These are phyloP conservation scores for Liolophura sinensis DNA, from an alignment of 1,140 invertebrate genomes.

Conservation along the genomic window DNA sequence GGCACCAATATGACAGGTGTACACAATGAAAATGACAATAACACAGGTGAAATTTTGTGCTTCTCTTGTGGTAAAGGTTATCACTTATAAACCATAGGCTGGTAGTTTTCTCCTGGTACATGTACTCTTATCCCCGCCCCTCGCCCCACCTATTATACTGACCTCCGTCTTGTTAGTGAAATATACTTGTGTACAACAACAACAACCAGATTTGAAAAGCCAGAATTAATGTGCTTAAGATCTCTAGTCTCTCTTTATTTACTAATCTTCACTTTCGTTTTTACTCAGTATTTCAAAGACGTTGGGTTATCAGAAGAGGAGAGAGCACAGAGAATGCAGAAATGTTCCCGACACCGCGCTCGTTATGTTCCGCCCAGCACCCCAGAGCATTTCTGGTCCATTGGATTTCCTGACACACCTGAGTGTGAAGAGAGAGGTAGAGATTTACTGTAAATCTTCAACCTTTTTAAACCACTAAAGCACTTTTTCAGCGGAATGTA, in stretches of 20 bases:
- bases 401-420: constrained; percentile 55
- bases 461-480: no score
- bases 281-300: constrained; percentile 47
- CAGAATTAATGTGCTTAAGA: no score
- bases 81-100: no score
- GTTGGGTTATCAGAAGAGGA: constrained; percentile 41
- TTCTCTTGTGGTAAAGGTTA: no score
- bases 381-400: constrained; percentile 58
- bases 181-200: neutral
- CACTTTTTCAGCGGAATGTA: no score
- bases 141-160: constrained; percentile 4
- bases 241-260: neutral
- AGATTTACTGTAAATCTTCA: no score
- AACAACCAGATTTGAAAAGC: constrained; percentile 2
- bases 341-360: constrained; percentile 52
- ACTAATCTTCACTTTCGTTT: neutral
- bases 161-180: constrained; percentile 1
- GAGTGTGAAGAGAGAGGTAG: constrained; percentile 50
- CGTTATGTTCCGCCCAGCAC: constrained; percentile 45
- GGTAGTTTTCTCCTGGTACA: constrained; percentile 1
- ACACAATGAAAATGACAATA: no score
- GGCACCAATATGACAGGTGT: no score
- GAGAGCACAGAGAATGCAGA: constrained; percentile 38
- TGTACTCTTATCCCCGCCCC: constrained; percentile 3
- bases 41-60: no score